phyloP scores from a whole-genome alignment of 2,888 invertebrate genomes.

The Operophtera brumata region DNA sequence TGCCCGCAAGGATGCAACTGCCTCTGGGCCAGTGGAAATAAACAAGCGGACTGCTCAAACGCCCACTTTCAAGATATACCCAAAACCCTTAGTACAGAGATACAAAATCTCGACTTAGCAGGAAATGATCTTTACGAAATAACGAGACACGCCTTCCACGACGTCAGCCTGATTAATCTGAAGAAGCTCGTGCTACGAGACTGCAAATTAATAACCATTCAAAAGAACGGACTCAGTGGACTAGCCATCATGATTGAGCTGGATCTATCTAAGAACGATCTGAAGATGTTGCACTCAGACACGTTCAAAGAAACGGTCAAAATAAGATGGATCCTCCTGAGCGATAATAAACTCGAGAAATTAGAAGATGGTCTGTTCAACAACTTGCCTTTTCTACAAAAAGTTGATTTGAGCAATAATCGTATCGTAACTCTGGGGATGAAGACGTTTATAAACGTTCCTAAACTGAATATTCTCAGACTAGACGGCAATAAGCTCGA shows the following conservation, averaged over 20 bases:
- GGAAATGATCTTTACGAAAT: constrained; percentile 85
- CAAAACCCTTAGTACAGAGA: constrained; percentile 84
- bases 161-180: constrained; percentile 86
- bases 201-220: constrained; percentile 87
- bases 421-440: constrained; percentile 84
- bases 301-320: constrained; percentile 87
- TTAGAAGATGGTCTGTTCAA: constrained; percentile 89
- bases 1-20: constrained; percentile 88
- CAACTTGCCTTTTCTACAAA: constrained; percentile 86
- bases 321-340: constrained; percentile 86
- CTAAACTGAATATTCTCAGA: constrained; percentile 84
- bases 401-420: constrained; percentile 89
- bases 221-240: constrained; percentile 87
- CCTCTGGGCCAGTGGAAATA: constrained; percentile 92
- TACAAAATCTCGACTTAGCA: constrained; percentile 86
- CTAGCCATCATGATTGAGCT: constrained; percentile 90
- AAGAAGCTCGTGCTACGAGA: constrained; percentile 89
- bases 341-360: constrained; percentile 86
- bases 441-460: constrained; percentile 85
- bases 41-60: constrained; percentile 89
- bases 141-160: constrained; percentile 83
- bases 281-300: constrained; percentile 83
- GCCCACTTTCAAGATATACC: constrained; percentile 86
- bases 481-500: constrained; percentile 88
- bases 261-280: constrained; percentile 88